Conservation (phyloP, 2,888 invertebrate genomes). For the Dicycla oo region DNA sequence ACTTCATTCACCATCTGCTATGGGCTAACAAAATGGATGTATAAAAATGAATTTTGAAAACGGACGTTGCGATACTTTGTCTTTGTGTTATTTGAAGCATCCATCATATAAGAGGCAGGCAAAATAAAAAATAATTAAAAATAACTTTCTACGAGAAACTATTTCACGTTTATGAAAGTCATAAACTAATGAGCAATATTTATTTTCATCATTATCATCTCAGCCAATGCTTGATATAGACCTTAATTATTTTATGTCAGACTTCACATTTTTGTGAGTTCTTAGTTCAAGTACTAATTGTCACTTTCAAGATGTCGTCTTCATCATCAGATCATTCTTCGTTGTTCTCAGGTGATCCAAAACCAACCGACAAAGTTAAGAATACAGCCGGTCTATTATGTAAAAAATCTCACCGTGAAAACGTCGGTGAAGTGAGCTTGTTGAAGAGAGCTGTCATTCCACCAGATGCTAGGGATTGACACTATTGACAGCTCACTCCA, state of each 20-base stretch:
- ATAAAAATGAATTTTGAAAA: constrained; percentile 55
- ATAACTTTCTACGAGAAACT: not conserved
- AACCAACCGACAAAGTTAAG: no score
- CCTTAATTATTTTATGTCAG: not conserved
- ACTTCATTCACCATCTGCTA: constrained; percentile 54
- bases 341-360: no score
- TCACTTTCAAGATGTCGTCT: not conserved
- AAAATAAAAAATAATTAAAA: constrained; percentile 4
- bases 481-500: no score
- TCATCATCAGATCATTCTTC: not conserved
- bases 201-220: not conserved
- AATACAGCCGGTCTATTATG: no score
- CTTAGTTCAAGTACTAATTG: not conserved
- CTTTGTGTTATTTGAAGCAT: constrained; percentile 20
- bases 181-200: not conserved
- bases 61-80: constrained; percentile 42
- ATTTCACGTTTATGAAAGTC: not conserved
- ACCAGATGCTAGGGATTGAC: no score
- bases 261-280: not conserved
- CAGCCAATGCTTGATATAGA: not conserved
- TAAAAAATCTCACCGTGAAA: no score
- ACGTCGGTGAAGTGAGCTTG: no score
- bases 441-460: no score
- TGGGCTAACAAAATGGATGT: constrained; percentile 31
- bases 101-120: constrained; percentile 6